phyloP scores from a whole-genome alignment of 2,888 invertebrate species.

The Drosophila infuscata region DNA sequence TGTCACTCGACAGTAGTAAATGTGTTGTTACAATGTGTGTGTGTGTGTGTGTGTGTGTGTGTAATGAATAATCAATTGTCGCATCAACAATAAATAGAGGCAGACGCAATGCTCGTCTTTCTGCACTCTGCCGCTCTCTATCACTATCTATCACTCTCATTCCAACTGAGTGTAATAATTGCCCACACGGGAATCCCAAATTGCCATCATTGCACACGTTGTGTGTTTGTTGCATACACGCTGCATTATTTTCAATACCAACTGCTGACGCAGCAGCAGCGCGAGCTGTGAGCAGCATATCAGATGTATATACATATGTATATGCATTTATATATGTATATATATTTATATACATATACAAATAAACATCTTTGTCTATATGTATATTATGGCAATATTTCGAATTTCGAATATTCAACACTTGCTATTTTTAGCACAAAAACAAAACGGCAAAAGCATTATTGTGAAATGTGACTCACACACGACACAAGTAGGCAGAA shows the following conservation, averaged over 20 bases:
- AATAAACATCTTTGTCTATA: slow-evolving; percentile 2
- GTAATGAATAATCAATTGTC: slow-evolving; percentile 74
- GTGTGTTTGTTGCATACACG: slow-evolving; percentile 16
- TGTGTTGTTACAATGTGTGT: slow-evolving; percentile 11
- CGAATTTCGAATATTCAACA: slow-evolving; percentile 48
- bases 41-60: slow-evolving; percentile 35
- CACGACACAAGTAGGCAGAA: slow-evolving; percentile 24
- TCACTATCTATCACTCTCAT: slow-evolving; percentile 2
- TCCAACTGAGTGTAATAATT: slow-evolving; percentile 60
- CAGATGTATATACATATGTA: slow-evolving; percentile 11
- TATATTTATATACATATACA: slow-evolving; percentile 3
- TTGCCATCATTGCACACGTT: slow-evolving; percentile 49
- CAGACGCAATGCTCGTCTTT: slow-evolving; percentile 3
- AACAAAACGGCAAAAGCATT: slow-evolving; percentile 35
- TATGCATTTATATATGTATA: slow-evolving; percentile 9
- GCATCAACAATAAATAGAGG: slow-evolving; percentile 29
- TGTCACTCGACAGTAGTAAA: slow-evolving; percentile 5
- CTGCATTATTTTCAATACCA: slow-evolving; percentile 35
- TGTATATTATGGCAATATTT: slow-evolving; percentile 58
- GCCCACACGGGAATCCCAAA: slow-evolving; percentile 77
- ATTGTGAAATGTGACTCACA: slow-evolving; percentile 53
- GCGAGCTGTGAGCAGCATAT: slow-evolving; percentile 14
- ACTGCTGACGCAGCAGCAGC: slow-evolving; percentile 26
- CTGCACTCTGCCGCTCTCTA: slow-evolving; percentile 8
- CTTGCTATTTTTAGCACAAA: slow-evolving; percentile 53